Base-by-base conservation (phyloP, 2,888 invertebrate genomes). In the Caenorhabditis sp. region DNA sequence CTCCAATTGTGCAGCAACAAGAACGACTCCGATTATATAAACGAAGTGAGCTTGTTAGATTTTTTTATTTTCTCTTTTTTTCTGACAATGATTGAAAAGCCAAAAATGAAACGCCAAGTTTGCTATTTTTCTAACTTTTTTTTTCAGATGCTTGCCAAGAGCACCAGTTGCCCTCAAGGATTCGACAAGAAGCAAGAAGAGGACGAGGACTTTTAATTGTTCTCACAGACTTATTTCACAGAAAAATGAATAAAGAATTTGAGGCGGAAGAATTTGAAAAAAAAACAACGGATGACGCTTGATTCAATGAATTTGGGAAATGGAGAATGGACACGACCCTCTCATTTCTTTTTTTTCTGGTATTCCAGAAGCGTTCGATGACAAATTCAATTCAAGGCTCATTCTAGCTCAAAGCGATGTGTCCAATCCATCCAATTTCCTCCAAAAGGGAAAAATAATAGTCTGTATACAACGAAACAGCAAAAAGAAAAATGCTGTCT, bases 1-100 rank as follows among this genome's bases (percentile, higher is more conserved):
- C 82, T 91, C 6, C 89, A 89, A 60, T 71, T 87, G 9, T 89
- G 89, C 78, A 87, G 87, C 53, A 87, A 89, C n/a, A 87, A 88
- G 47, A 82, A 84, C 26, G 88, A 68, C 40, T 71, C 80, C 1
- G 71, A 80, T 50, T 74, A 79, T 26, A 78, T 80, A 18, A 78
- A 83, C 20, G 80, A 81, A 82, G 80, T 84, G 15, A 26, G 40
- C 26, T 28, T 50, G 26, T 22, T 8, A 47, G 2, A 18, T 58
- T 24, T 28, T 6, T 26, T 9, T 58, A 35, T 28, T 6, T 26
- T 9, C 22, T 15, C 22, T 18, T 4, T 26, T 32, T 32, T 32
- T 32, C 32, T 32, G 32, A 32, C 32, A 32, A 9, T 4, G 9
- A 32, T 32, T 6, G 32, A 32, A 32, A 32, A 4, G 32, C n/a